Percentiles rank a stretch among this genome's conserved stretches.
These are phyloP conservation scores for Griposia aprilina DNA, from an alignment of 2,888 invertebrate species.

Conservation along the genomic window DNA sequence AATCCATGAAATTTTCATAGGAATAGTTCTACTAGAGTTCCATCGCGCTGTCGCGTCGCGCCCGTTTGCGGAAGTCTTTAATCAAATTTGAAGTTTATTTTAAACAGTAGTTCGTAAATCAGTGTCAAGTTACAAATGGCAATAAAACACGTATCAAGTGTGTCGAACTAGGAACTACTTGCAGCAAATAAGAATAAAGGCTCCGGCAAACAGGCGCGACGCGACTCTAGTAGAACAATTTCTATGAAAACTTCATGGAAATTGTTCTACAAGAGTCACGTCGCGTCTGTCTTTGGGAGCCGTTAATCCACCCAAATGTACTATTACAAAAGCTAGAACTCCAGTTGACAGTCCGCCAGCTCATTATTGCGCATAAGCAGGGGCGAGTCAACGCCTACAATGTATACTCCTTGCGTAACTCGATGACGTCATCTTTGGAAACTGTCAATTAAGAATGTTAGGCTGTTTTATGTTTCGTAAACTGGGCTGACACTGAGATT, in stretches of 20 bases:
- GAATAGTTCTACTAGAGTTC: too few species aligned
- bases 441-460: constrained; percentile 55
- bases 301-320: not conserved
- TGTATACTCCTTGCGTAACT: constrained; percentile 49
- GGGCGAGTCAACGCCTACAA: constrained; percentile 47
- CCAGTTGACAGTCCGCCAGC: constrained; percentile 42
- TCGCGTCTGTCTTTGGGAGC: too few species aligned
- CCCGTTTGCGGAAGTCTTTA: too few species aligned
- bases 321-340: constrained; percentile 34
- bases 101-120: not conserved
- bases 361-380: constrained; percentile 55
- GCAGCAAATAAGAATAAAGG: not conserved
- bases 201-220: too few species aligned
- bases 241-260: too few species aligned
- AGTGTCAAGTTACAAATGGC: not conserved
- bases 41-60: too few species aligned
- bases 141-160: not conserved
- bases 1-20: too few species aligned
- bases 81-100: not conserved
- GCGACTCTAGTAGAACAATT: too few species aligned
- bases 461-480: constrained; percentile 26
- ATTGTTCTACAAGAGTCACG: too few species aligned
- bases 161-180: constrained; percentile 1
- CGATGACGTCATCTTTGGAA: constrained; percentile 58
- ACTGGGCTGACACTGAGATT: constrained; percentile 38